These are phyloP conservation scores for Syritta pipiens DNA, from an alignment of 2,888 invertebrate genomes.

Conservation along the genomic window DNA sequence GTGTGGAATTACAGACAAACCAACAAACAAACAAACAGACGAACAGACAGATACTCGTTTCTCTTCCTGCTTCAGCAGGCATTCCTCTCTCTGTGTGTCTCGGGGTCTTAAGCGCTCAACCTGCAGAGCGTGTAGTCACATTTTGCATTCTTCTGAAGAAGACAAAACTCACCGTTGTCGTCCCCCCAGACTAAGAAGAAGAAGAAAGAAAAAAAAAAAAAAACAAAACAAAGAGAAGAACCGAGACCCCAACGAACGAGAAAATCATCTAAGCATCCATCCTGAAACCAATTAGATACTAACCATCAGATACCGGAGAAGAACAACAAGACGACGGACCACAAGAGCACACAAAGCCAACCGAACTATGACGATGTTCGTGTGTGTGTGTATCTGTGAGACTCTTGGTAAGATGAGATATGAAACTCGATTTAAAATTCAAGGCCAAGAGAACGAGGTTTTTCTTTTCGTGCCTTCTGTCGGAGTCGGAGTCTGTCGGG, in stretches of 20 bases:
- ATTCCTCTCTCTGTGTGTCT: neutral
- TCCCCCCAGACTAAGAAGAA: conserved; percentile 5
- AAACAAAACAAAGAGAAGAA: conserved; percentile 1
- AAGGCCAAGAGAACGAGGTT: conserved; percentile 56
- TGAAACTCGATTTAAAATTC: conserved; percentile 68
- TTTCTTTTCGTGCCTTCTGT: conserved; percentile 29
- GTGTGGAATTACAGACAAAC: conserved; percentile 25
- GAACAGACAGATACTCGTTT: conserved; percentile 12
- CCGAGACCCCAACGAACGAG: conserved; percentile 1
- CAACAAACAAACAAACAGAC: conserved; percentile 18
- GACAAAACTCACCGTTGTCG: conserved; percentile 42
- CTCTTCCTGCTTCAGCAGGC: conserved; percentile 32
- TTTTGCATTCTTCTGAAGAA: conserved; percentile 19
- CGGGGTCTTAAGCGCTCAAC: too few relatives aligned
- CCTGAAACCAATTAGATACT: conserved; percentile 58
- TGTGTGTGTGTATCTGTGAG: too few relatives aligned
- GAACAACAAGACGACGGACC: conserved; percentile 8
- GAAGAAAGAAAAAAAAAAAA: conserved; percentile 8
- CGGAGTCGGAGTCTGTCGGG: neutral
- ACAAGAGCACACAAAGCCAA: conserved; percentile 18
- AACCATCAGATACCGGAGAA: conserved; percentile 43
- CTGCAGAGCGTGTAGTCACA: neutral
- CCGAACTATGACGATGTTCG: conserved; percentile 36
- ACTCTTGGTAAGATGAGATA: conserved; percentile 68
- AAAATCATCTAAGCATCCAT: conserved; percentile 52